Evolutionary conservation across 2,888 invertebrate genomes (phyloP).

Genomic region (Saturnia japonica): DNA sequence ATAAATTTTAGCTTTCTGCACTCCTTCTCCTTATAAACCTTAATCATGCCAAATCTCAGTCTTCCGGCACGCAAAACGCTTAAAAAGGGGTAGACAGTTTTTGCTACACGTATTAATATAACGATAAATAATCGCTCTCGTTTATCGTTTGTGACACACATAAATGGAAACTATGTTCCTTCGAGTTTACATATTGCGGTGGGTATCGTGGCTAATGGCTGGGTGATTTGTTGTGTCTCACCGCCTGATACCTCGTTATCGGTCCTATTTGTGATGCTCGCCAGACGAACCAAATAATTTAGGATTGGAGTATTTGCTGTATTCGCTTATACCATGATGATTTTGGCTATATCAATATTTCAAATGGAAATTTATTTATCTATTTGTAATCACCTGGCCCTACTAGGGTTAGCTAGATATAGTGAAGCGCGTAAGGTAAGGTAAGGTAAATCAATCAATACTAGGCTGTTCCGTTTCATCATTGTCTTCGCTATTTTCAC

Average conservation of each 20-base stretch:
- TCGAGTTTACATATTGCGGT: slow-evolving; percentile 33
- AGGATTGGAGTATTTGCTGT: slow-evolving; percentile 10
- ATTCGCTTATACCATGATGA: background rate
- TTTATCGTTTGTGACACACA: slow-evolving; percentile 1
- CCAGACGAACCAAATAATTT: slow-evolving; percentile 3
- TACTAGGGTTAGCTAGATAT: no score
- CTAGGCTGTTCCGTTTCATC: no score
- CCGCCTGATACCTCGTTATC: slow-evolving; percentile 23
- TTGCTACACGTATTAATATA: no score
- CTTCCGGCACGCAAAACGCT: no score
- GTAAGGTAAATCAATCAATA: no score
- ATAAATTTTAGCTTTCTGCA: no score
- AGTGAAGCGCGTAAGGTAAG: no score
- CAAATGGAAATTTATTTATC: background rate
- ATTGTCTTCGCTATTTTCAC: no score
- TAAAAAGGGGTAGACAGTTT: no score
- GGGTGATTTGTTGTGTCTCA: slow-evolving; percentile 36
- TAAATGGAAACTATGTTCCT: slow-evolving; percentile 11
- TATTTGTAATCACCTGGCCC: background rate
- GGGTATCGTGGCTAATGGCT: slow-evolving; percentile 32
- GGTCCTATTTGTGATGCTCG: background rate
- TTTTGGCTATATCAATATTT: background rate
- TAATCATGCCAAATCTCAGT: no score
- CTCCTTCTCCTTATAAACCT: no score
- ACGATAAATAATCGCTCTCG: background rate